Evolutionary conservation across 1,140 invertebrate species (phyloP).

Genomic region (Batillaria attramentaria): DNA sequence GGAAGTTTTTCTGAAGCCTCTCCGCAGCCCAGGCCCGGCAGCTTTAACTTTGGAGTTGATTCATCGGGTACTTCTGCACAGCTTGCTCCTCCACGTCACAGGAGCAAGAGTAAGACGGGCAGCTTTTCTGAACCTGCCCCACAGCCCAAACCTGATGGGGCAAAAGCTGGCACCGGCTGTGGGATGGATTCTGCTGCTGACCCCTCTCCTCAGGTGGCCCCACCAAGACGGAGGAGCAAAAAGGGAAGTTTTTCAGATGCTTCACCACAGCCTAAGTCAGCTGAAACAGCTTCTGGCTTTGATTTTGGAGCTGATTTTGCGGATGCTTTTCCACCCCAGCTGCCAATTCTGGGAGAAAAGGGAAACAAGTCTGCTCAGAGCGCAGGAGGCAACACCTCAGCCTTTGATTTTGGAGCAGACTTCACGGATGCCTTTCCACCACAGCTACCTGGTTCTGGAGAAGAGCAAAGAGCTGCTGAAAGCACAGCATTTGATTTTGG

Average conservation of each 20-base stretch:
- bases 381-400: neutral
- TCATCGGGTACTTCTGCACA: neutral
- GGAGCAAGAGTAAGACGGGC: too few relatives aligned
- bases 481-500: neutral
- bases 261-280: neutral
- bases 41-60: neutral
- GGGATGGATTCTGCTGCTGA: too few relatives aligned
- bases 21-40: too few relatives aligned
- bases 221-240: constrained; percentile 18
- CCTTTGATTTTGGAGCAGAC: neutral
- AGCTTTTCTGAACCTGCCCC: too few relatives aligned
- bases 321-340: neutral
- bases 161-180: too few relatives aligned
- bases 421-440: neutral
- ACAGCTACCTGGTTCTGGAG: constrained; percentile 6
- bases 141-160: too few relatives aligned
- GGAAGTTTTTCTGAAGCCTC: too few relatives aligned
- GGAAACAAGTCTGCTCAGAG: too few relatives aligned
- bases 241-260: constrained; percentile 8
- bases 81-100: too few relatives aligned
- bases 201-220: too few relatives aligned
- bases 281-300: neutral
- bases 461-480: neutral
- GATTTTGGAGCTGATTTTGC: neutral
- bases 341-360: too few relatives aligned